phyloP scores from a whole-genome alignment of 2,113 vertebrate genomes.

The Pristiophorus japonicus region DNA sequence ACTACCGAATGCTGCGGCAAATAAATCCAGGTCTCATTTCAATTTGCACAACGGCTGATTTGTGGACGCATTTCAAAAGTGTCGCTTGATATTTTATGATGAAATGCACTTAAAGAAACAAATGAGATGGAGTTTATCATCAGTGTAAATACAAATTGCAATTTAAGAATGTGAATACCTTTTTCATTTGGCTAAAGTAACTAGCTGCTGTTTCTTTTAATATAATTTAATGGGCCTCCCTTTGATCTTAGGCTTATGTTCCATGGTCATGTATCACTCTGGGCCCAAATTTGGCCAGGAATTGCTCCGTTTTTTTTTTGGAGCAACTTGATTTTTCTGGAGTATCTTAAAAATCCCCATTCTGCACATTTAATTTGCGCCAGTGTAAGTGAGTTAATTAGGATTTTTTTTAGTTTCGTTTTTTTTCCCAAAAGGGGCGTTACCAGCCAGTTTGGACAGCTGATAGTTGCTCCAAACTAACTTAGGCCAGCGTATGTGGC shows the following conservation, averaged over 20 bases:
- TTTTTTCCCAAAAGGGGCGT: no score
- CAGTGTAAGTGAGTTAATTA: no score
- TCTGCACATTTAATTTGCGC: no score
- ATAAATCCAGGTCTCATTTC: not conserved
- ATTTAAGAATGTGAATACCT: not conserved
- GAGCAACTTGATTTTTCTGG: no score
- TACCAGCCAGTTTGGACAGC: no score
- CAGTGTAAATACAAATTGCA: not conserved
- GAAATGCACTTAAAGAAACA: not conserved
- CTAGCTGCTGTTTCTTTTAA: not conserved
- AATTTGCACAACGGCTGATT: not conserved
- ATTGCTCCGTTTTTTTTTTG: no score
- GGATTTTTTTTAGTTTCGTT: no score
- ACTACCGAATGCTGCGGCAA: not conserved
- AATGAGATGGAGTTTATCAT: not conserved
- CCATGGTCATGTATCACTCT: not conserved
- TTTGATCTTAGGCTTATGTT: not conserved
- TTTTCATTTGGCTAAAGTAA: not conserved
- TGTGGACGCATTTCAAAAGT: not conserved
- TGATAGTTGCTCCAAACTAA: no score
- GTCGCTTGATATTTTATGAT: not conserved
- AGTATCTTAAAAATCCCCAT: no score
- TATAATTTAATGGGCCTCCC: not conserved
- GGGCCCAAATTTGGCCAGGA: no score
- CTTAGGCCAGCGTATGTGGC: no score